phyloP scores from a whole-genome alignment of 1,140 invertebrate species.

The Cotesia typhae region DNA sequence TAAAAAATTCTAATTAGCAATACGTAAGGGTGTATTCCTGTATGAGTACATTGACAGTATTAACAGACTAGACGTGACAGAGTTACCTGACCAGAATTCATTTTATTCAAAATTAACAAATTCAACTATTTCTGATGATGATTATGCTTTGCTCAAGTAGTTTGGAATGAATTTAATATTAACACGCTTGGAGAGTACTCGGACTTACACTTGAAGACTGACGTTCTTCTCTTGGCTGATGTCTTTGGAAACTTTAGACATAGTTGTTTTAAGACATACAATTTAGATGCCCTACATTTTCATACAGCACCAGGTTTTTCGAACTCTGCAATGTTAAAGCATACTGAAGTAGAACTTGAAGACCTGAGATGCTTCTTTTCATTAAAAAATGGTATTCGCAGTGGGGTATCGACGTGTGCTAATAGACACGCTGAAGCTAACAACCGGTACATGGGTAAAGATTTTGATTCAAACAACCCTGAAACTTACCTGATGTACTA shows the following conservation, averaged over 20 bases:
- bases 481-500: slow-evolving; percentile 45
- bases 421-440: slow-evolving; percentile 53
- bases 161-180: slow-evolving; percentile 57
- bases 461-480: slow-evolving; percentile 39
- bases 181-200: slow-evolving; percentile 57
- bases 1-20: slow-evolving; percentile 40
- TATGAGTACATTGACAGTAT: slow-evolving; percentile 50
- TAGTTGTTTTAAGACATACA: slow-evolving; percentile 44
- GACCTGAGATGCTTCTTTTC: slow-evolving; percentile 51
- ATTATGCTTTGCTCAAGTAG: slow-evolving; percentile 55
- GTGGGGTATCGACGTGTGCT: slow-evolving; percentile 49
- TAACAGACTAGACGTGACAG: slow-evolving; percentile 41
- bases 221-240: slow-evolving; percentile 58
- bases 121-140: slow-evolving; percentile 43
- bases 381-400: slow-evolving; percentile 28
- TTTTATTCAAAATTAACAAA: slow-evolving; percentile 52
- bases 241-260: slow-evolving; percentile 65
- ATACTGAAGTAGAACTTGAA: slow-evolving; percentile 59
- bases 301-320: slow-evolving; percentile 54
- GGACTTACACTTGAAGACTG: slow-evolving; percentile 36
- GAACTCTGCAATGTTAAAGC: slow-evolving; percentile 59
- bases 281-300: slow-evolving; percentile 54
- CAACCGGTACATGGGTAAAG: slow-evolving; percentile 44
- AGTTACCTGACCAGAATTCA: slow-evolving; percentile 34
- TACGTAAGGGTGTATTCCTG: slow-evolving; percentile 43